These are phyloP conservation scores for Paraplagusia blochii DNA, from an alignment of 2,113 vertebrate genomes.

Conservation along the genomic window DNA sequence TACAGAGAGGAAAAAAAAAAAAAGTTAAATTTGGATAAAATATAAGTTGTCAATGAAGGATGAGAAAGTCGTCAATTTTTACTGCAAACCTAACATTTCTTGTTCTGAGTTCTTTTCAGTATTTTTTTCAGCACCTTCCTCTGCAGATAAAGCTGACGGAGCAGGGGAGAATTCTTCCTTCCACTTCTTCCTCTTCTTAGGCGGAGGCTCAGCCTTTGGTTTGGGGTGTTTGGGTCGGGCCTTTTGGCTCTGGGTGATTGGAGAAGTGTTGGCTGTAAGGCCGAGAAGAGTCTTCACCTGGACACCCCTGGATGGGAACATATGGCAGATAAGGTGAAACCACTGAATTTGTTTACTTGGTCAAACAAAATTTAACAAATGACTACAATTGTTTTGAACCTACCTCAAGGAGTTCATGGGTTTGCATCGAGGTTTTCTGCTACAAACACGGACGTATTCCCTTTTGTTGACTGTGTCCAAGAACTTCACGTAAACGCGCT, in stretches of 20 bases:
- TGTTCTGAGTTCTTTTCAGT: conserved; percentile 75
- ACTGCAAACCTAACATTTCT: too few species aligned
- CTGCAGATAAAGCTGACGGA: conserved; percentile 85
- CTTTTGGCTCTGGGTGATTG: conserved; percentile 77
- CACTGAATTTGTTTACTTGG: neutral
- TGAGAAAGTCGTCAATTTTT: too few species aligned
- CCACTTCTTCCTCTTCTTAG: conserved; percentile 98
- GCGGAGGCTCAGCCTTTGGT: conserved; percentile 90
- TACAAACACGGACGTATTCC: conserved; percentile 95
- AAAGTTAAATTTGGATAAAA: neutral
- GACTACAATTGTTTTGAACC: too few species aligned
- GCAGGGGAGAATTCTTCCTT: conserved; percentile 89
- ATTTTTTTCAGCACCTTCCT: conserved; percentile 84
- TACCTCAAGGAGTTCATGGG: conserved; percentile 90
- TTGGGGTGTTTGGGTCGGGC: conserved; percentile 88
- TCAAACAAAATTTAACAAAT: too few species aligned
- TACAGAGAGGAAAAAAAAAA: neutral
- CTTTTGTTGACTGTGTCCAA: conserved; percentile 97
- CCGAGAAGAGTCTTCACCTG: conserved; percentile 75
- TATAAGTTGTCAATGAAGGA: neutral
- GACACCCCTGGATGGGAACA: conserved; percentile 59
- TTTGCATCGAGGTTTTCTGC: conserved; percentile 90
- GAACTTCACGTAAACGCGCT: conserved; percentile 95
- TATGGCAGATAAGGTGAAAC: conserved; percentile 2
- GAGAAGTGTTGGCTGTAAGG: conserved; percentile 55